Conservation (phyloP, 2,888 invertebrate species). For the Stenolophus ochropezus region DNA sequence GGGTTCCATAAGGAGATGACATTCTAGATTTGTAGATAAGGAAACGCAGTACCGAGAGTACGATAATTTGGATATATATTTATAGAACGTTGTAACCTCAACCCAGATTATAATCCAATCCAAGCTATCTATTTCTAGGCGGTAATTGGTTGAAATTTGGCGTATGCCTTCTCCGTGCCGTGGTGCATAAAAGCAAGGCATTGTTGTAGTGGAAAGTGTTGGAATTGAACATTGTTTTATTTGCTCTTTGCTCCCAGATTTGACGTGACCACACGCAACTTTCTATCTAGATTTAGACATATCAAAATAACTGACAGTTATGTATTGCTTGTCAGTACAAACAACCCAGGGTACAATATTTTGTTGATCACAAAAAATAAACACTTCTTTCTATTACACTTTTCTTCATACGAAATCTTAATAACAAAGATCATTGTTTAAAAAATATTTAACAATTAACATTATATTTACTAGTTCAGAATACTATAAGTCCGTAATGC, state of each 20-base stretch:
- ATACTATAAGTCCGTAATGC: too few species aligned
- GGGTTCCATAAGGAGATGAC: too few species aligned
- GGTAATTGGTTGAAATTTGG: slow-evolving; percentile 18
- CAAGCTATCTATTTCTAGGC: not conserved
- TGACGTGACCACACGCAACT: slow-evolving; percentile 53
- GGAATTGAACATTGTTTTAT: slow-evolving; percentile 44
- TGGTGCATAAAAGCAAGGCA: not conserved
- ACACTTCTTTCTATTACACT: not conserved
- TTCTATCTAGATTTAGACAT: slow-evolving; percentile 57
- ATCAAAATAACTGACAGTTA: slow-evolving; percentile 56
- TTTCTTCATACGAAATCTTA: not conserved
- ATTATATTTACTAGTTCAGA: too few species aligned
- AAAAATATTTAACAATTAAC: too few species aligned
- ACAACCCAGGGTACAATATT: slow-evolving; percentile 41
- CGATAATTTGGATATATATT: not conserved
- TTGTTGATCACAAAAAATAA: slow-evolving; percentile 25
- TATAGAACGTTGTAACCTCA: not conserved
- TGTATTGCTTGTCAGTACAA: slow-evolving; percentile 50
- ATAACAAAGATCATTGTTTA: too few species aligned
- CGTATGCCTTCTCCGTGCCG: not conserved
- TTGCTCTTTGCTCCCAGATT: slow-evolving; percentile 37
- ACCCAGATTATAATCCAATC: not conserved
- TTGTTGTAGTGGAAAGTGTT: slow-evolving; percentile 27
- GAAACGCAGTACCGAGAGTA: too few species aligned
- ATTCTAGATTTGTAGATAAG: too few species aligned